These are phyloP conservation scores for Rhea pennata DNA, from an alignment of 2,113 vertebrate species.

Conservation along the genomic window DNA sequence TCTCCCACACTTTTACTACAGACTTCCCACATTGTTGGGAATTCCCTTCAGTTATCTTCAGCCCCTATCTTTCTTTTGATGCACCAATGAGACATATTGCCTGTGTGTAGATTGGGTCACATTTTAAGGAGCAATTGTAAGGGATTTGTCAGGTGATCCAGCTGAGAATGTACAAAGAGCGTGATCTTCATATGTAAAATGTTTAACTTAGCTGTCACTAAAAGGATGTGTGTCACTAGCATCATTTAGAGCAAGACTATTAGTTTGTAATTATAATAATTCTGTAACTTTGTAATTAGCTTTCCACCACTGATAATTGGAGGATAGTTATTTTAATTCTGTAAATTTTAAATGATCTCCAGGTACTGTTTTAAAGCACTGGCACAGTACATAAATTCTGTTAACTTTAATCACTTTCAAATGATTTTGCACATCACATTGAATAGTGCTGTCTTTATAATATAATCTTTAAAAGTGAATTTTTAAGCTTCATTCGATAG, in stretches of 20 bases:
- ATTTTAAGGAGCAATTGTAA: neutral
- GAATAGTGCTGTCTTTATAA: neutral
- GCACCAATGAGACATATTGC: neutral
- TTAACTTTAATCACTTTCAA: neutral
- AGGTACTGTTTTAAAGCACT: neutral
- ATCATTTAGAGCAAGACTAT: neutral
- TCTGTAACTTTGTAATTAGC: neutral
- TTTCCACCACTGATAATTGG: neutral
- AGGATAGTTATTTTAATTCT: neutral
- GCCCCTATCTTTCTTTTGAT: neutral
- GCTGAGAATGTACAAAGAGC: neutral
- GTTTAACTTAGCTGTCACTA: neutral
- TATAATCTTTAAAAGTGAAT: neutral
- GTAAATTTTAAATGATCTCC: neutral
- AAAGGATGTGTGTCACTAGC: neutral
- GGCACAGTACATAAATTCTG: neutral
- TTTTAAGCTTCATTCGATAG: neutral
- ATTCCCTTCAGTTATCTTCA: neutral
- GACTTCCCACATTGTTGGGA: neutral
- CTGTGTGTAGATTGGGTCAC: neutral
- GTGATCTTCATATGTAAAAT: neutral
- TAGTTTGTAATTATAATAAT: neutral
- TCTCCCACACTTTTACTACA: neutral
- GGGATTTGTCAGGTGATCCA: neutral
- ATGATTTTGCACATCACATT: neutral